Base-by-base conservation (phyloP, 2,113 vertebrate genomes). In the Jacana jacana region DNA sequence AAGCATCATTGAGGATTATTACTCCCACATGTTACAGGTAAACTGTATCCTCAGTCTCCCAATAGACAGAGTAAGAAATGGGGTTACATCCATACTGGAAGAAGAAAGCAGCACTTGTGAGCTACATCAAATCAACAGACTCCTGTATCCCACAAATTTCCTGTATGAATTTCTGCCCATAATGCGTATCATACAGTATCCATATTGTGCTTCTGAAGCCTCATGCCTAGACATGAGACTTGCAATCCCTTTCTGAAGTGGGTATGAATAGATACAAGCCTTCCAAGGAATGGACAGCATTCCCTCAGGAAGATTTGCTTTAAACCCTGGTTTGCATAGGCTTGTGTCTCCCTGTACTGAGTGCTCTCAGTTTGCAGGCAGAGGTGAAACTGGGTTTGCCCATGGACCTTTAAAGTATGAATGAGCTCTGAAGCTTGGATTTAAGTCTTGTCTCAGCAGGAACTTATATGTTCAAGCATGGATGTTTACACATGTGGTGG, bases 1-100 rank as follows among this genome's bases (percentile, higher is more conserved):
- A 96, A 93, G 60, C 82, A 93, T 96, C 72, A 44, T 85, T 96
- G 51, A 86, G 72, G 11, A 17, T 93, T 96, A 86, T 93, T 96
- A 79, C 30, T 94, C 93, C 79, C 95, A 95, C 86, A 86, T 94
- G 92, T 61, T 91, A 75, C 12, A 86, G 64, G 40, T 79, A 58
- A 91, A 15, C 20, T 75, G 19, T 88, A 88, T 58, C 46, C 68
- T 89, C 30, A 37, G 61, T 68, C 81, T 78, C 70, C 35, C 22
- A 68, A 66, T 16, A 58, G 40, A 44, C 58, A 82, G 46, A 42
- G 14, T 66, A 52, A 90, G 60, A 93, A 95, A 83, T 14, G 75
- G 18, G 28, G 64, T 81, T 77, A 83, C n/a, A 90, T 86, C 86
- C 76, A 33, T 20, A 46, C 3, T 83, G 58, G 23, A 81, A 88